phyloP scores from a whole-genome alignment of 1,140 invertebrate species.

The Plutomurus gul region DNA sequence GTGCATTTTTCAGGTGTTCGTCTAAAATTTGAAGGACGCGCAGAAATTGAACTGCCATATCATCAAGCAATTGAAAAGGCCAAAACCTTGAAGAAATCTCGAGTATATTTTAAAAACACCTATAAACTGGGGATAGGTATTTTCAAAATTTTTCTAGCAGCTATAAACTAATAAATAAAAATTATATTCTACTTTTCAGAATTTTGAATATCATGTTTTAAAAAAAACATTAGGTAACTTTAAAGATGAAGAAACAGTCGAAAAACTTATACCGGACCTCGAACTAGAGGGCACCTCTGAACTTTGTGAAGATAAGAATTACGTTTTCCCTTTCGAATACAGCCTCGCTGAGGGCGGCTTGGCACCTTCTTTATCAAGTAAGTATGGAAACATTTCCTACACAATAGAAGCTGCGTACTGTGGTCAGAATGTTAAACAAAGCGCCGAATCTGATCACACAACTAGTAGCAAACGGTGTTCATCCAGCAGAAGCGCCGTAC shows the following conservation, averaged over 20 bases:
- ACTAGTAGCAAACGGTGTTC: neutral
- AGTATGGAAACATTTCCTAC: neutral
- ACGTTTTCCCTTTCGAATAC: neutral
- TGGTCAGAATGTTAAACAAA: neutral
- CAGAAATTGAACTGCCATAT: neutral
- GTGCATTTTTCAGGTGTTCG: neutral
- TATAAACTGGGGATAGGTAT: neutral
- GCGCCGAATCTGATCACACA: neutral
- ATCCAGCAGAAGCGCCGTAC: neutral
- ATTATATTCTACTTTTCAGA: too few species aligned
- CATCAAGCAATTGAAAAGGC: neutral
- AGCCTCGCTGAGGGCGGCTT: neutral
- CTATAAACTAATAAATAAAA: too few species aligned
- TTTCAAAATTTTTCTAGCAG: too few species aligned
- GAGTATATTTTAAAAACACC: neutral
- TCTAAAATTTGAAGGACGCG: neutral
- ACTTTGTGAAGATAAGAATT: neutral
- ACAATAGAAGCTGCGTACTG: neutral
- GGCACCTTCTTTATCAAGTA: neutral
- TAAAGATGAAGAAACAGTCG: too few species aligned
- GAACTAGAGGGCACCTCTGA: neutral
- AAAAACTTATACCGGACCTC: too few species aligned
- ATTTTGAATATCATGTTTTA: too few species aligned
- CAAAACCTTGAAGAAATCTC: neutral
- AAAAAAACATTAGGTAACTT: too few species aligned